Base-by-base conservation (phyloP, 2,888 invertebrate species). In the Aelia acuminata region DNA sequence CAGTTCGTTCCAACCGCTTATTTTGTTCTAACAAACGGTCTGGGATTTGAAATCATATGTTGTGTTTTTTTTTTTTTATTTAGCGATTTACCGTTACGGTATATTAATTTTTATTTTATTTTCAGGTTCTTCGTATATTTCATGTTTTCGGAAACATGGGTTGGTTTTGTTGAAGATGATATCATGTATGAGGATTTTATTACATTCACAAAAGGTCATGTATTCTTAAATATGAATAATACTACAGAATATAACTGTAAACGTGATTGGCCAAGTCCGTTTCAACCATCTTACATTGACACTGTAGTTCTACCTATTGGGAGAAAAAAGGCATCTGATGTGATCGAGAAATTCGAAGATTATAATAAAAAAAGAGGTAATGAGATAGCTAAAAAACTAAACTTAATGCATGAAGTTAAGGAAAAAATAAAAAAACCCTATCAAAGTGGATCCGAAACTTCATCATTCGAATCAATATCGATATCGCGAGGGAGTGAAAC, bases 91-190 rank as follows among this genome's bases (percentile, higher is more conserved):
- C n/a, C n/a, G n/a, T n/a, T n/a, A n/a, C n/a, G n/a, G n/a, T n/a
- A 43, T 43, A 43, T 43, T 7, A 7, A 43, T 43, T 43, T 43
- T 53, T n/a, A 18, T n/a, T 57, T 57, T 57, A 13, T 57, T 57
- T 57, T 57, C 43, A 80, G 80, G 22, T 80, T 80, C 11, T 43
- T 18, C 11, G n/a, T 43, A 13, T 80, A 80, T n/a, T 80, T 80
- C 5, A 22, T 80, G 43, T 22, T 80, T 80, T 80, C 43, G 22
- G 80, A 80, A 80, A 43, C 80, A 39, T 80, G 80, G 80, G 3
- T 80, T 5, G 80, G 39, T 43, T 80, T 39, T 43, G 22, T 80
- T 22, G 80, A 80, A 80, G 80, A 80, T 22, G 80, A 80, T 11
- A 43, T 43, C n/a, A 39, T 80, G 43, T 80, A 2, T 80, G 80